Conservation (phyloP, 2,888 invertebrate genomes). For the Neoitamus cyanurus region DNA sequence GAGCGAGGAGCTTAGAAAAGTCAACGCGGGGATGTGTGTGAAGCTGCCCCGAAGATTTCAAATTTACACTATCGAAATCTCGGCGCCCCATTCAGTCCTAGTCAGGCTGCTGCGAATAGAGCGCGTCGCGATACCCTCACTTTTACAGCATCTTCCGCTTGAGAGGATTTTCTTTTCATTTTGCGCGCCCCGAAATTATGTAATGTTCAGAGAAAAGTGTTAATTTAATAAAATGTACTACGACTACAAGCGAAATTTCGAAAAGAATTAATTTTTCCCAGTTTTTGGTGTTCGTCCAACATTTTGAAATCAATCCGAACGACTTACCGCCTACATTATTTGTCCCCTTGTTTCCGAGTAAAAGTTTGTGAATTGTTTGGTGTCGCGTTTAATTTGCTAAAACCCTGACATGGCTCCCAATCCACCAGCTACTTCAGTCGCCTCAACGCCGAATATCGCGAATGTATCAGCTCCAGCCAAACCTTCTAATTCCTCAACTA, state of each 20-base stretch:
- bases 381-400: not conserved
- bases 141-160: not conserved
- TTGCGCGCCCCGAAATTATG: conserved; percentile 16
- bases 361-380: not conserved
- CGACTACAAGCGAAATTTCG: conserved; percentile 9
- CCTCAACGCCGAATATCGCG: not conserved
- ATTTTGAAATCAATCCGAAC: not conserved
- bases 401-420: conserved; percentile 53
- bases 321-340: not conserved
- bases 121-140: conserved; percentile 14
- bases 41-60: not conserved
- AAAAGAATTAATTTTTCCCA: not conserved
- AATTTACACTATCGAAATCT: not conserved
- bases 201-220: not conserved
- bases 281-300: not conserved
- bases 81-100: conserved; percentile 16
- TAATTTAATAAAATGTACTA: conserved; percentile 19
- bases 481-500: conserved; percentile 55
- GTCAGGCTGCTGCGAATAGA: conserved; percentile 23
- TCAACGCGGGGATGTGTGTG: not conserved
- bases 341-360: not conserved
- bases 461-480: conserved; percentile 54
- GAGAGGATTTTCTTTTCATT: not conserved
- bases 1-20: conserved; percentile 15
- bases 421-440: conserved; percentile 53